Percentiles rank a stretch among this genome's conserved stretches.
These are phyloP conservation scores for Tragopan temminckii DNA, from an alignment of 2,797 vertebrate species.

Conservation along the genomic window DNA sequence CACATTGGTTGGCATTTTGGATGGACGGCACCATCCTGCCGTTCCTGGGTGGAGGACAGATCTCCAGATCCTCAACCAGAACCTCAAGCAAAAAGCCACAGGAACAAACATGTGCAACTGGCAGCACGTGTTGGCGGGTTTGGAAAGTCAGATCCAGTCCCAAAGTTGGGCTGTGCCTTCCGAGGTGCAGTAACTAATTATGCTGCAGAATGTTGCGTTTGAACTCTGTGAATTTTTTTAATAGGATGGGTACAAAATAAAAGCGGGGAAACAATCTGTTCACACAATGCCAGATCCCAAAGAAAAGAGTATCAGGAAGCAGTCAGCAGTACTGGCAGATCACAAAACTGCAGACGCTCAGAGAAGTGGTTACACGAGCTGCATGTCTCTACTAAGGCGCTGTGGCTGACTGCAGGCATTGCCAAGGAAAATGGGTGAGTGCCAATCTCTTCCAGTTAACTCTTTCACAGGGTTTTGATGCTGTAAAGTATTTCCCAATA, in stretches of 20 bases:
- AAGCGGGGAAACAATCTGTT: neutral
- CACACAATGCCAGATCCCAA: neutral
- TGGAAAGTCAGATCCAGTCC: neutral
- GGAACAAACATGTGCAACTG: rapidly evolving
- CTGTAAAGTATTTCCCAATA: neutral
- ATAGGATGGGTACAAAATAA: neutral
- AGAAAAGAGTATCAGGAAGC: neutral
- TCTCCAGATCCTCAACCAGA: neutral
- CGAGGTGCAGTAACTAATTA: neutral
- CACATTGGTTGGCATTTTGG: neutral
- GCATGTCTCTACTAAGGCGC: neutral
- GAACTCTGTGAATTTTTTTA: neutral
- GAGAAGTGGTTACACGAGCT: neutral
- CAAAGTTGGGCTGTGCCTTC: neutral
- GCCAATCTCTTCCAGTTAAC: neutral
- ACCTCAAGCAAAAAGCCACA: neutral
- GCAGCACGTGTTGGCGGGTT: neutral
- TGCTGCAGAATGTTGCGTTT: neutral
- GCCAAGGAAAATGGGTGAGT: neutral
- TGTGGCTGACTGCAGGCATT: neutral
- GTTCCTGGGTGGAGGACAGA: neutral
- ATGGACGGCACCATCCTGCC: neutral
- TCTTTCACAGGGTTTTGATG: neutral
- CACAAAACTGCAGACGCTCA: neutral
- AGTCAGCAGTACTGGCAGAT: neutral